Percentiles rank a stretch among this genome's conserved stretches.
These are phyloP conservation scores for Psammodynastes pulverulentus DNA, from an alignment of 2,113 vertebrate genomes.

Conservation along the genomic window DNA sequence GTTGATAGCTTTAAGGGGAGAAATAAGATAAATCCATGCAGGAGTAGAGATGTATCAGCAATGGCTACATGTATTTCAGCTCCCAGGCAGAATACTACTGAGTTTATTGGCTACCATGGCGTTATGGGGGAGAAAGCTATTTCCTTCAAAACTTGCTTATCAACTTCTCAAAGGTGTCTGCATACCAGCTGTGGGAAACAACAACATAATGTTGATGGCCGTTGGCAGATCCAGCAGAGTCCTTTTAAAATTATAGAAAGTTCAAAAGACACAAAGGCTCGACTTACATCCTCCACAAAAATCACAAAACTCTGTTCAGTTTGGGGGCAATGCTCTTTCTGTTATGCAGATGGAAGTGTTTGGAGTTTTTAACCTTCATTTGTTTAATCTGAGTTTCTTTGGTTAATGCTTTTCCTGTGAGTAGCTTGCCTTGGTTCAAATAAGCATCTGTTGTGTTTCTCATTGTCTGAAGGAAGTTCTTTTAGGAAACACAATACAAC, in stretches of 20 bases:
- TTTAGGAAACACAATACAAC: conserved; percentile 61
- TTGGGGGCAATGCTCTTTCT: background rate
- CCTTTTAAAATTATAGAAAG: background rate
- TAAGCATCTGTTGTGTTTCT: conserved; percentile 17
- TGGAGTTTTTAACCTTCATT: conserved; percentile 23
- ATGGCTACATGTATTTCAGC: background rate
- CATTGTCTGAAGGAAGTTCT: conserved; percentile 53
- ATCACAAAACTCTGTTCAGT: background rate
- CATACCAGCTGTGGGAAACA: background rate
- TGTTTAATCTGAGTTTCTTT: conserved; percentile 41
- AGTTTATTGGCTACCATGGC: background rate
- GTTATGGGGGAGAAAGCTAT: background rate
- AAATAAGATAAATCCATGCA: background rate
- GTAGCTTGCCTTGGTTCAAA: background rate
- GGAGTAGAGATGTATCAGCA: background rate
- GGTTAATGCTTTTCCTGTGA: conserved; percentile 40
- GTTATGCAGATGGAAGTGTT: background rate
- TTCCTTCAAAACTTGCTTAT: background rate
- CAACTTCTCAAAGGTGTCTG: background rate
- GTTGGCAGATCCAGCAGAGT: background rate
- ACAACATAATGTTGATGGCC: background rate
- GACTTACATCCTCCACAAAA: background rate
- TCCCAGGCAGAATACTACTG: background rate
- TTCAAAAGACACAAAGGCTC: background rate
- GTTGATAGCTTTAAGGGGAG: background rate